Base-by-base conservation (phyloP, 1,140 invertebrate genomes). In the Lucilia cuprina region DNA sequence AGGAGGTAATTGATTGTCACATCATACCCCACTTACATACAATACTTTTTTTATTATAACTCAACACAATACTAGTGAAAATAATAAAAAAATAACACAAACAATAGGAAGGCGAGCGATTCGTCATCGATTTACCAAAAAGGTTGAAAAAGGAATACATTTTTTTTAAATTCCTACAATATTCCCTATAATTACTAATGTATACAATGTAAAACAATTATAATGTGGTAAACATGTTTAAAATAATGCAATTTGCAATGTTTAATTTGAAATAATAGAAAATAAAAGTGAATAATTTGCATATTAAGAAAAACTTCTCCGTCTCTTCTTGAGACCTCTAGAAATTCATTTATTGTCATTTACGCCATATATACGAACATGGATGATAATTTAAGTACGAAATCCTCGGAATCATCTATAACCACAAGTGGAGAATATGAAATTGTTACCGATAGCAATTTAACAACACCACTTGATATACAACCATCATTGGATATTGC, bases 351-450 rank as follows among this genome's bases (percentile, higher is more conserved):
- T n/a, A 19, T 65, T 70, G 4, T 9, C 19, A 25, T 4, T 70
- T 75, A 34, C 14, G 17, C 17, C 14, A 74, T 34, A 74, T 34
- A 50, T 30, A 21, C 7, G 21, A 84, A 82, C 92, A 96, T 96
- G 95, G 95, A 96, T 93, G 95, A 95, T 93, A 95, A 94, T 92
- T 91, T 94, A 87, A 95, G 95, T 91, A 93, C 94, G 82, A 95
- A 95, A 93, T 96, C 96, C 84, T 94, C 95, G 91, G 96, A 97
- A 92, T 90, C 89, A 41, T 97, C 96, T 85, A 92, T 95, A 88
- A 94, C 95, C 82, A 96, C 95, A 60, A 96, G 95, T 89, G 96
- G 96, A 85, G 96, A 97, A 89, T 97, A 96, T 92, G 96, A 96
- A 92, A 95, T 97, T 90, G 94, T 97, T 41, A 93, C 92, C 84